phyloP scores from a whole-genome alignment of 2,797 vertebrate species.

The Labroides dimidiatus region DNA sequence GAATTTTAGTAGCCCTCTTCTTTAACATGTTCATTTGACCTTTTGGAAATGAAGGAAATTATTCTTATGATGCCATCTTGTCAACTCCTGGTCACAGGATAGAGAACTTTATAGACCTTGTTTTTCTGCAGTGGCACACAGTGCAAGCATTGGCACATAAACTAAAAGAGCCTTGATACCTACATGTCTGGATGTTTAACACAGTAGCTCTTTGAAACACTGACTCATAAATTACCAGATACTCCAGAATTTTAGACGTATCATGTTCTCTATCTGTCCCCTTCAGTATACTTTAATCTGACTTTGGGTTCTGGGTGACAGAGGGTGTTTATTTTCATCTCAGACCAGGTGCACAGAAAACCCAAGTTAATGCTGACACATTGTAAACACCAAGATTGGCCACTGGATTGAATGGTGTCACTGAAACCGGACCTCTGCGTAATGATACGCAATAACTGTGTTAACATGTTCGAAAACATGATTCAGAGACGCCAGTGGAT shows the following conservation, averaged over 20 bases:
- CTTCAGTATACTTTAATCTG: slow-evolving; percentile 9
- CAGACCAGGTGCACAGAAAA: slow-evolving; percentile 32
- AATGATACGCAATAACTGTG: slow-evolving; percentile 75
- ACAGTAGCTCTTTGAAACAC: slow-evolving; percentile 27
- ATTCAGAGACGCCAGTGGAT: slow-evolving; percentile 58
- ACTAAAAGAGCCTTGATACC: background rate
- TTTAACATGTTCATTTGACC: too few species aligned
- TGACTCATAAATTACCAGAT: slow-evolving; percentile 15
- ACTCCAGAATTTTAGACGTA: slow-evolving; percentile 28
- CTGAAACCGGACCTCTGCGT: slow-evolving; percentile 64
- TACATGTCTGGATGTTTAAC: slow-evolving; percentile 13
- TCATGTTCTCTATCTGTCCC: slow-evolving; percentile 42
- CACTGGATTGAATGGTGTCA: slow-evolving; percentile 55
- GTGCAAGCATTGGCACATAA: background rate
- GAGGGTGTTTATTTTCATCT: slow-evolving; percentile 56
- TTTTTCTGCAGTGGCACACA: background rate
- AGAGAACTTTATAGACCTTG: too few species aligned
- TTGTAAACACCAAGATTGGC: slow-evolving; percentile 65
- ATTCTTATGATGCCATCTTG: too few species aligned
- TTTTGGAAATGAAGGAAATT: too few species aligned
- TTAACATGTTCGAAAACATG: slow-evolving; percentile 66
- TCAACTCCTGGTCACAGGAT: slow-evolving; percentile 3
- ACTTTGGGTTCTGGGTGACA: slow-evolving; percentile 15
- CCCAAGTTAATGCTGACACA: slow-evolving; percentile 46
- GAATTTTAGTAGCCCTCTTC: too few species aligned